Evolutionary conservation across 53 echinoderm and acorn worm species (phyloP).

Genomic region (Stichopus horrens): DNA sequence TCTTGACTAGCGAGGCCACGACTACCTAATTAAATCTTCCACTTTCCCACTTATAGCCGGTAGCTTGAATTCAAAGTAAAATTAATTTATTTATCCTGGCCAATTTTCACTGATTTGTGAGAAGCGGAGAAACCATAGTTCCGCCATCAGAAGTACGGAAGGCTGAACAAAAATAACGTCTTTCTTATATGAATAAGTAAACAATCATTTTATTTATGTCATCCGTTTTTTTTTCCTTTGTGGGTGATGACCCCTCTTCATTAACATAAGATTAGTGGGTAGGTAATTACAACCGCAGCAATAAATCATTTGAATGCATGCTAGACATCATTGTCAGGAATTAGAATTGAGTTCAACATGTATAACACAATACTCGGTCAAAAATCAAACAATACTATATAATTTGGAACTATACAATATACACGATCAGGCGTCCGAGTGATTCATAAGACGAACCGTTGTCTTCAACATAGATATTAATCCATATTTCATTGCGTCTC

Average conservation of each 20-base stretch:
- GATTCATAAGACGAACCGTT: too few species aligned
- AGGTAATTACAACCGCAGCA: too few species aligned
- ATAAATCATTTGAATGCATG: too few species aligned
- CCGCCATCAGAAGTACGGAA: neutral
- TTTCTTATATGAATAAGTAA: neutral
- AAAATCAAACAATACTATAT: neutral
- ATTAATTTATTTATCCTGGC: neutral
- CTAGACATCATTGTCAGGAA: too few species aligned
- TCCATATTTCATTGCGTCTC: too few species aligned
- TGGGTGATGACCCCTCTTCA: too few species aligned
- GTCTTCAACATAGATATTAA: too few species aligned
- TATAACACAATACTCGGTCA: neutral
- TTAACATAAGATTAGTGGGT: too few species aligned
- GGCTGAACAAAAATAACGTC: neutral
- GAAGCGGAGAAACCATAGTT: neutral
- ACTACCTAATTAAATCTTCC: neutral
- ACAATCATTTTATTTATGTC: neutral
- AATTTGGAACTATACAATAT: neutral
- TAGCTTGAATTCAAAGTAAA: neutral
- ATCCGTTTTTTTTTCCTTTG: neutral
- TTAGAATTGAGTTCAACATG: neutral
- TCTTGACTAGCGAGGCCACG: neutral
- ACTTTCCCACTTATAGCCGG: neutral
- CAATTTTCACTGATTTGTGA: neutral
- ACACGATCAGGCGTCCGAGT: too few species aligned